phyloP scores from a whole-genome alignment of 2,888 invertebrate species.

The Ophonus ardosiacus region DNA sequence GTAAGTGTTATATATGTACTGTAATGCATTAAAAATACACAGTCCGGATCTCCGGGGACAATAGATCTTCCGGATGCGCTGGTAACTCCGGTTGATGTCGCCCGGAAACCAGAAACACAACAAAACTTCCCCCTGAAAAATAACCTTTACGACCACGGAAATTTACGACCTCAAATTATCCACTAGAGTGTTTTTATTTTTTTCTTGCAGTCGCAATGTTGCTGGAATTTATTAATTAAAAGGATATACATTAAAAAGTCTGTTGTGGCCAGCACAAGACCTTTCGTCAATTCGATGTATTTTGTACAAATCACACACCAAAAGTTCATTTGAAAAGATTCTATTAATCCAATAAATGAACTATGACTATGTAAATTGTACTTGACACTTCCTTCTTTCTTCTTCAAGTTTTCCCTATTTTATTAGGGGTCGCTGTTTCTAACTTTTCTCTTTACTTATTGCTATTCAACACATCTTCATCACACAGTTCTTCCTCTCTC shows the following conservation, averaged over 20 bases:
- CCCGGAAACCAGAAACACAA: neutral
- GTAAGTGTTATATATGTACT: slow-evolving; percentile 1
- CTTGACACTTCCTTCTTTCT: too few relatives aligned
- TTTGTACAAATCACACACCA: too few relatives aligned
- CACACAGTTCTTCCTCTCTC: too few relatives aligned
- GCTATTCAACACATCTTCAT: too few relatives aligned
- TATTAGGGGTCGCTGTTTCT: too few relatives aligned
- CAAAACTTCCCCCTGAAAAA: slow-evolving; percentile 42
- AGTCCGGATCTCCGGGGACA: slow-evolving; percentile 18
- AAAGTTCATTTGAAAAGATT: too few relatives aligned
- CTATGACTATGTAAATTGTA: too few relatives aligned
- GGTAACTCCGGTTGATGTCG: slow-evolving; percentile 34
- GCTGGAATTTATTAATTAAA: slow-evolving; percentile 42
- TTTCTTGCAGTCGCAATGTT: slow-evolving; percentile 1
- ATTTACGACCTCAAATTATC: slow-evolving; percentile 46
- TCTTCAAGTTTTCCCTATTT: too few relatives aligned
- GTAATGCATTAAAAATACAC: slow-evolving; percentile 49
- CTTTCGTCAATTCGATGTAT: too few relatives aligned
- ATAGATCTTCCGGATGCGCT: slow-evolving; percentile 27
- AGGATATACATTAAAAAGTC: neutral
- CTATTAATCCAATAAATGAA: too few relatives aligned
- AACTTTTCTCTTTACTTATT: too few relatives aligned
- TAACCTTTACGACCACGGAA: slow-evolving; percentile 43
- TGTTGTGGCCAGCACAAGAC: too few relatives aligned
- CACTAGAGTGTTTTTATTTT: slow-evolving; percentile 9